Base-by-base conservation (phyloP, 2,113 vertebrate species). In the Haemorhous mexicanus region DNA sequence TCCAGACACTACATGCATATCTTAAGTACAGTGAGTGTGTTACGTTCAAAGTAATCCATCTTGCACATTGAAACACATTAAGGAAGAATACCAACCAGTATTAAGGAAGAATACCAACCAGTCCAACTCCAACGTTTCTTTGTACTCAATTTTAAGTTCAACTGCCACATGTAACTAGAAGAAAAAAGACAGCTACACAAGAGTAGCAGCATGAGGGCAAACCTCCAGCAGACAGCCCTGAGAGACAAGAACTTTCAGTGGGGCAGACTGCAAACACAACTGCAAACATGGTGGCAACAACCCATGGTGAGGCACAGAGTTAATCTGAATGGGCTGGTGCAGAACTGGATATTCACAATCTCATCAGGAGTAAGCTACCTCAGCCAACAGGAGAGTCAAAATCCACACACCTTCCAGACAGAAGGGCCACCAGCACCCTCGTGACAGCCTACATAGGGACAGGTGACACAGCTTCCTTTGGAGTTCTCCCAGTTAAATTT, bases 301-400 rank as follows among this genome's bases (percentile, higher is more conserved):
- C 18, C 30, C 3, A 0, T 0, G 1, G 6, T 28, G 19, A 9
- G 32, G 39, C 35, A 59, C 5, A 0, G 13, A 33, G 52, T 22
- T 35, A 63, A 72, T 27, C 19, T 13, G 16, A 83, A 58, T 3
- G 43, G 19, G 30, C 39, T 72, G 44, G 64, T 20, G 23, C 21
- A 77, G 23, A 64, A 59, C 11, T 2, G 33, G 23, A 18, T 59
- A 50, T 18, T 81, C 53, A 23, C 2, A 2, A 55, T 5, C 35
- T 41, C 35, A 68, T 50, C 26, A 52, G 27, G 16, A 5, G 2
- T 19, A 81, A 78, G 28, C 16, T 24, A 44, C 39, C 20, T 64
- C 58, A 50, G 56, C 17, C 1, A 0, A 59, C 0, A 1, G 12
- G 18, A 26, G 63, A 64, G 22, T 19, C 0, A 0, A 90, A 84